Evolutionary conservation across 2,797 vertebrate species (phyloP).

Genomic region (Steatocranus sp.): DNA sequence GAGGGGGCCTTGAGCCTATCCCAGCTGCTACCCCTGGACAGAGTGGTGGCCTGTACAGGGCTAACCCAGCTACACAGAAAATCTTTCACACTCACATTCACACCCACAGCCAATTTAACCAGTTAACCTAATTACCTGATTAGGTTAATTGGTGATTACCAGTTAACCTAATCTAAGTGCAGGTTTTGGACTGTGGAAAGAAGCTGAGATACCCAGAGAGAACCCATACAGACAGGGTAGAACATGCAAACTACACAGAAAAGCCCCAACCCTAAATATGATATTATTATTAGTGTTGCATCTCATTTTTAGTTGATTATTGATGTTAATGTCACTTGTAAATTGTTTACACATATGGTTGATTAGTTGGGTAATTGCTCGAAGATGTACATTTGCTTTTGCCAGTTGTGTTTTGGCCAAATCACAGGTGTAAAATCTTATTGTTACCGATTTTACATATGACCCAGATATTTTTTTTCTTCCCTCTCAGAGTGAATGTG

Average conservation of each 20-base stretch:
- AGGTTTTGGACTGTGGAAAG: not conserved
- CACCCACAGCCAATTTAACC: not conserved
- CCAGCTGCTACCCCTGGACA: not conserved
- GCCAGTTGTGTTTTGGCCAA: not conserved
- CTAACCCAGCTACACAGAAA: not conserved
- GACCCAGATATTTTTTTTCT: not conserved
- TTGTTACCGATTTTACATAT: not conserved
- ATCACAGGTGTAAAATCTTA: not conserved
- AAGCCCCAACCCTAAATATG: not conserved
- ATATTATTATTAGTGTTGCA: not conserved
- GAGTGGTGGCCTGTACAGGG: not conserved
- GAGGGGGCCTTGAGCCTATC: rapidly evolving
- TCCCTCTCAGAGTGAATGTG: not conserved
- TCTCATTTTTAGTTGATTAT: not conserved
- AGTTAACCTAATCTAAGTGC: not conserved
- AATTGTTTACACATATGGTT: not conserved
- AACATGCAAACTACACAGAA: not conserved
- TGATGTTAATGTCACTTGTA: not conserved
- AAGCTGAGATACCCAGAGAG: not conserved
- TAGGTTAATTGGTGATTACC: not conserved
- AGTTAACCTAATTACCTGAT: not conserved
- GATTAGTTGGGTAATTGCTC: not conserved
- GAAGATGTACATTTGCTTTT: not conserved
- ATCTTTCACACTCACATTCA: not conserved
- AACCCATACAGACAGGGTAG: not conserved